Conservation (phyloP, 2,113 vertebrate genomes). For the Zosterops hypoxanthus region DNA sequence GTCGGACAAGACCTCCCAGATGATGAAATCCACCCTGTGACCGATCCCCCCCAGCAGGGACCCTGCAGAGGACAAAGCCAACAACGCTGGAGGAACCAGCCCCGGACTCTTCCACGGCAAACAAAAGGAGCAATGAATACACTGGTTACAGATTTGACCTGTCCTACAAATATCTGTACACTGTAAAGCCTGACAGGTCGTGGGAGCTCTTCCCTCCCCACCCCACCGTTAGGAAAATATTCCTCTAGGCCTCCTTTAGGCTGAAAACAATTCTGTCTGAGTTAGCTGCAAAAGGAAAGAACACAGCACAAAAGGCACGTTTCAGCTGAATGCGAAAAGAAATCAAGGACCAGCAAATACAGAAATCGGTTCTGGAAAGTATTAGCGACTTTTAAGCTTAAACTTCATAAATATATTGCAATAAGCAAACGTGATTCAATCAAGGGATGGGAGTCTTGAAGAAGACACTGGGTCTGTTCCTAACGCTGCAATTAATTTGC, state of each 20-base stretch:
- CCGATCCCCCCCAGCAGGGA: rapidly evolving
- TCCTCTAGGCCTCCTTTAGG: background rate
- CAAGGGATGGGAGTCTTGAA: background rate
- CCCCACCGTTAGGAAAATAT: background rate
- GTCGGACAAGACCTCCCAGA: rapidly evolving
- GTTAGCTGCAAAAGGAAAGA: background rate
- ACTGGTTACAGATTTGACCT: slow-evolving; percentile 9
- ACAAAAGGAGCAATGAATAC: background rate
- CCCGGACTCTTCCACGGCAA: background rate
- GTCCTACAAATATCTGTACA: slow-evolving; percentile 11
- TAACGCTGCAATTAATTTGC: slow-evolving; percentile 4
- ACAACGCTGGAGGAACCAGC: background rate
- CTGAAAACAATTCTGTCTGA: slow-evolving; percentile 8
- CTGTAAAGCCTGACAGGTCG: background rate
- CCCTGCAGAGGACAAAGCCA: background rate
- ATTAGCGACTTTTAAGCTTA: slow-evolving; percentile 55
- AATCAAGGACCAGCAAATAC: slow-evolving; percentile 49
- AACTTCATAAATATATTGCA: slow-evolving; percentile 62
- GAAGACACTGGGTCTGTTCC: slow-evolving; percentile 20
- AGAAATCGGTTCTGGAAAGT: slow-evolving; percentile 43
- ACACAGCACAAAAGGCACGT: slow-evolving; percentile 19
- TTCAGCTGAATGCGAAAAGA: slow-evolving; percentile 37
- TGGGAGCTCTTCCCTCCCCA: background rate
- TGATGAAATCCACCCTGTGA: rapidly evolving
- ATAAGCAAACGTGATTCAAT: slow-evolving; percentile 34